Evolutionary conservation across 1,140 invertebrate species (phyloP), one percentile per base, ranked within the genome.

Genomic region (Drosophila neocordata): DNA sequence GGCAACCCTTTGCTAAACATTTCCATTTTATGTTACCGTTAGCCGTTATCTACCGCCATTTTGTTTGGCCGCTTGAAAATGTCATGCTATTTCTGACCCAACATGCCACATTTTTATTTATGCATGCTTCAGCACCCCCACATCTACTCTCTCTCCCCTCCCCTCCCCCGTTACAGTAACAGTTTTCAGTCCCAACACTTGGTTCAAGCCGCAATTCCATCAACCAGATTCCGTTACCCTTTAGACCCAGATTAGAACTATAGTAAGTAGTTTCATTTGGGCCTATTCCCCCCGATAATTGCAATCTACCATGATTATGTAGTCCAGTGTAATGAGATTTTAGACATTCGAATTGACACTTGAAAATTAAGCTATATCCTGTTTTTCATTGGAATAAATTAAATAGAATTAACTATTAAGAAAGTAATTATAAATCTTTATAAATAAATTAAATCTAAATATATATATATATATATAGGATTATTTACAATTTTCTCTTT

Each of bases 81-180:
- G 82, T 87, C 82, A 85, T 79, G 82, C 82, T 85, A 85, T 85
- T 85, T 87, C 78, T 81, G 82, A 87, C 82, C 82, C 82, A 87
- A 82, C 78, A 87, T 87, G 82, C 78, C 82, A 82, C 82, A 82
- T 76, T 85, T 82, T 82, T 87, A 87, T 85, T 87, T 87, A 85
- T 85, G 82, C 82, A 82, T 87, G 78, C 64, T 57, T 51, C 60
- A 41, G 31, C 72, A 60, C 72, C 72, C 27, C 24, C 4, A 1
- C 24, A 4, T 4, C 4, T 4, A 24, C 24, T 24, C 24, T 24
- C 24, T 24, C 34, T 24, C 34, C 12, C 7, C 6, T 0, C 4
- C 18, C 4, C 41, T 3, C 18, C 9, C 8, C 27, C 4, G 6
- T 31, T 6, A 3, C 27, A 31, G 27, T 6, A 7, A 3, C 27